Base-by-base conservation (phyloP, 2,113 vertebrate species). In the Aythya baeri region DNA sequence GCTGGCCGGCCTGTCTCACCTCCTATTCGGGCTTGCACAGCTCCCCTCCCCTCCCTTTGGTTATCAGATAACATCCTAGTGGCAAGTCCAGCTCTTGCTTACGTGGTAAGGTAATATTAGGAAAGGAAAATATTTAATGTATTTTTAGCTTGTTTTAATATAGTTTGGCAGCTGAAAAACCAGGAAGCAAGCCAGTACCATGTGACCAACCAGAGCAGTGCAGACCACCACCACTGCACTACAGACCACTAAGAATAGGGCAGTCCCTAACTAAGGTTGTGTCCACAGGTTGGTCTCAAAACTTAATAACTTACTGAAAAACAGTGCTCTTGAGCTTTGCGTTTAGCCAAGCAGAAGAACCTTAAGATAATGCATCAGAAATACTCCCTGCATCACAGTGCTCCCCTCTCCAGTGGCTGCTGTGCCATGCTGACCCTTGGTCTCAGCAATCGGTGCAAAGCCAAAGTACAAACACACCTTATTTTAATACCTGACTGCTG, bases 101-200 rank as follows among this genome's bases (percentile, higher is more conserved):
- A 96, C 77, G 41, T 94, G 86, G 88, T 81, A 94, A 95, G 63
- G 96, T 97, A 97, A 97, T 94, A 95, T 59, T 97, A 97, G 97
- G 90, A 97, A 97, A 97, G 97, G 97, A 97, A 97, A 97, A 88
- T 97, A 97, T 97, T 97, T 93, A 86, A 89, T 96, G 71, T 97
- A 97, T 97, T 97, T 97, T 97, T 97, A 97, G 95, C 80, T 87
- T 93, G 95, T 82, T 97, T 96, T 95, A 96, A 97, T 96, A 94
- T 94, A 97, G 89, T 96, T 97, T 88, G 89, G 96, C 97, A 96
- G 94, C 95, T 96, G 95, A 93, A 93, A 97, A 96, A 75, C 66
- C 83, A 96, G 94, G 92, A 97, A 92, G 87, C 38, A 71, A 89
- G 96, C 93, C 95, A 97, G 87, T 54, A 62, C 44, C 71, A 61